These are phyloP conservation scores for Papilio demoleus DNA, from an alignment of 2,888 invertebrate genomes.

Conservation along the genomic window DNA sequence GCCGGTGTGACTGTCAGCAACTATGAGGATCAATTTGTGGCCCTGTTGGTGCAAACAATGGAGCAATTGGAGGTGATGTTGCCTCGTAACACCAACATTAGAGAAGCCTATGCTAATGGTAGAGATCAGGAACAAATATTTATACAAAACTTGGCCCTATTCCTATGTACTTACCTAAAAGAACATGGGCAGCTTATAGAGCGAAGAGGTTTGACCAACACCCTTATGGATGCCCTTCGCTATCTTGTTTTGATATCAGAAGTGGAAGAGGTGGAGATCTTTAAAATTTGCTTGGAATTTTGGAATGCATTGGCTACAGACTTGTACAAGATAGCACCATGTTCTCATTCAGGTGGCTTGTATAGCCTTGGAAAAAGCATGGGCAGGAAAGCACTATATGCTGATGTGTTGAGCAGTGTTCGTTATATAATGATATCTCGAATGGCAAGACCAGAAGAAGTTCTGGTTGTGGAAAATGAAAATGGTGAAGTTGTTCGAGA, in stretches of 20 bases:
- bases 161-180: slow-evolving; percentile 97
- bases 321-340: slow-evolving; percentile 94
- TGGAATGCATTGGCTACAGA: slow-evolving; percentile 98
- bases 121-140: slow-evolving; percentile 99
- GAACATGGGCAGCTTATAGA: slow-evolving; percentile 97
- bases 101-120: slow-evolving; percentile 96
- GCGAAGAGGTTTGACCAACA: slow-evolving; percentile 89
- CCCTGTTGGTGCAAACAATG: slow-evolving; percentile 96
- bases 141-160: slow-evolving; percentile 98
- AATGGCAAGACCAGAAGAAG: slow-evolving; percentile 99
- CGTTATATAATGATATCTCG: slow-evolving; percentile 99
- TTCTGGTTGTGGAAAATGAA: slow-evolving; percentile 99
- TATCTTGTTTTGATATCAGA: slow-evolving; percentile 97
- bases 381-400: slow-evolving; percentile 89
- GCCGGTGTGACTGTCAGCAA: slow-evolving; percentile 94
- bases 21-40: slow-evolving; percentile 96
- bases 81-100: slow-evolving; percentile 95
- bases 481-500: slow-evolving; percentile 99
- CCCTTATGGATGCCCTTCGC: slow-evolving; percentile 91
- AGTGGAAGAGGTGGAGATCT: slow-evolving; percentile 99
- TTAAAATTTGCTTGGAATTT: slow-evolving; percentile 99
- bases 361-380: slow-evolving; percentile 72
- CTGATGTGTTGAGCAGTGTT: slow-evolving; percentile 92
- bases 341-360: slow-evolving; percentile 78
- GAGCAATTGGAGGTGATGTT: slow-evolving; percentile 96